Evolutionary conservation across 2,888 invertebrate species (phyloP).

Genomic region (Tortricodes alternella): DNA sequence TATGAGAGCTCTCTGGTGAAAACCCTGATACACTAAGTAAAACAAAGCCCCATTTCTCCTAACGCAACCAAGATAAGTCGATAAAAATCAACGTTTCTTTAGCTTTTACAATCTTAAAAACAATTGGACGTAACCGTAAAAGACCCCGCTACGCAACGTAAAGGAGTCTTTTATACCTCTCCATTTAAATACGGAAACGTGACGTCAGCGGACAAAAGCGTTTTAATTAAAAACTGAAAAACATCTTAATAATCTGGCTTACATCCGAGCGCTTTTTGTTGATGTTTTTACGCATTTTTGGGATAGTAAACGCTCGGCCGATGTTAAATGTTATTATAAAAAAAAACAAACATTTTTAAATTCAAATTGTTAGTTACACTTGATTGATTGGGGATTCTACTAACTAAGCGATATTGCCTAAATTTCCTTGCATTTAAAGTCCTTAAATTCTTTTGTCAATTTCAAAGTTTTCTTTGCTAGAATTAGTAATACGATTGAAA

Average conservation of each 20-base stretch:
- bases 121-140: neutral
- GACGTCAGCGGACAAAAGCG: neutral
- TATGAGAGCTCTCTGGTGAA: too few relatives aligned
- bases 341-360: too few relatives aligned
- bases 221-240: constrained; percentile 1
- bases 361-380: too few relatives aligned
- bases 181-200: constrained; percentile 1
- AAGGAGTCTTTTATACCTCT: constrained; percentile 1
- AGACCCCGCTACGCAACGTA: neutral
- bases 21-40: neutral
- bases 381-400: too few relatives aligned
- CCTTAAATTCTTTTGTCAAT: too few relatives aligned
- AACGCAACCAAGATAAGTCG: neutral
- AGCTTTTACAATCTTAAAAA: neutral
- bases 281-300: neutral
- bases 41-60: neutral
- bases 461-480: too few relatives aligned
- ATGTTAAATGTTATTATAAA: neutral
- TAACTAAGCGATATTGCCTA: too few relatives aligned
- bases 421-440: too few relatives aligned
- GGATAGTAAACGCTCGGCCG: neutral
- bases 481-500: too few relatives aligned
- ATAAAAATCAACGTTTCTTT: neutral
- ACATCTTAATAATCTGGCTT: constrained; percentile 5
- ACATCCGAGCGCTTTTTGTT: neutral